Percentiles rank a stretch among this genome's conserved stretches.
Conservation (phyloP, 2,888 invertebrate genomes). For the Drosophila helvetica region DNA sequence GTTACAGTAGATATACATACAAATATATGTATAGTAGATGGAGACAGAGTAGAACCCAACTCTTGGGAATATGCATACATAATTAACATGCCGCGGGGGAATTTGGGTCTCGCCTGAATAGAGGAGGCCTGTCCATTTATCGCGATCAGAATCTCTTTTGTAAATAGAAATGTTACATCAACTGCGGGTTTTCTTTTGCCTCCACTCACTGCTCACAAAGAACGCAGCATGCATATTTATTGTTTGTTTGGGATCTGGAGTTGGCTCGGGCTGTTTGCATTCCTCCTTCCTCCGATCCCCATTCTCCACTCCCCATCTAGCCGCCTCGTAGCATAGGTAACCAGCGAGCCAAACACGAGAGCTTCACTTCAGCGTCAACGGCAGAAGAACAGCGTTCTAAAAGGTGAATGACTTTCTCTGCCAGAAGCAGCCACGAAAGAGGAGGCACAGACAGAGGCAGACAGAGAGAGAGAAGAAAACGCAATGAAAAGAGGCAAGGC, state of each 20-base stretch:
- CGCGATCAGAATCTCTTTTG: slow-evolving; percentile 15
- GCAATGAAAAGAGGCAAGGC: slow-evolving; percentile 19
- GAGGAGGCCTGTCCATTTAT: slow-evolving; percentile 25
- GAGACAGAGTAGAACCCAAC: slow-evolving; percentile 15
- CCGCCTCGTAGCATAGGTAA: slow-evolving; percentile 14
- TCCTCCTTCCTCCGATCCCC: slow-evolving; percentile 28
- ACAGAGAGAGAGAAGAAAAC: slow-evolving; percentile 32
- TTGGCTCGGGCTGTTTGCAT: slow-evolving; percentile 60
- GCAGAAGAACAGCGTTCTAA: slow-evolving; percentile 50
- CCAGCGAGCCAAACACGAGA: slow-evolving; percentile 22
- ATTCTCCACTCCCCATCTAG: slow-evolving; percentile 14
- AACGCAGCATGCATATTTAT: slow-evolving; percentile 42
- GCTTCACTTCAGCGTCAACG: no score
- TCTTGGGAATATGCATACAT: slow-evolving; percentile 6
- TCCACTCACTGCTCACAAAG: slow-evolving; percentile 19
- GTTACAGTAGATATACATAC: not conserved
- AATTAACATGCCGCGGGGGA: slow-evolving; percentile 16
- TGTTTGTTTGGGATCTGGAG: slow-evolving; percentile 31
- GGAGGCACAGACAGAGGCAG: slow-evolving; percentile 7
- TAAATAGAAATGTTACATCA: slow-evolving; percentile 43
- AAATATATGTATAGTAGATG: no score
- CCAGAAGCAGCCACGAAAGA: slow-evolving; percentile 35
- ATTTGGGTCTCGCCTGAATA: slow-evolving; percentile 13
- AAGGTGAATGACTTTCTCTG: slow-evolving; percentile 74
- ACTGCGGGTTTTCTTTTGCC: slow-evolving; percentile 11